Percentiles rank a stretch among this genome's conserved stretches.
These are phyloP conservation scores for Amia ocellicauda DNA, from an alignment of 2,113 vertebrate species.

Conservation along the genomic window DNA sequence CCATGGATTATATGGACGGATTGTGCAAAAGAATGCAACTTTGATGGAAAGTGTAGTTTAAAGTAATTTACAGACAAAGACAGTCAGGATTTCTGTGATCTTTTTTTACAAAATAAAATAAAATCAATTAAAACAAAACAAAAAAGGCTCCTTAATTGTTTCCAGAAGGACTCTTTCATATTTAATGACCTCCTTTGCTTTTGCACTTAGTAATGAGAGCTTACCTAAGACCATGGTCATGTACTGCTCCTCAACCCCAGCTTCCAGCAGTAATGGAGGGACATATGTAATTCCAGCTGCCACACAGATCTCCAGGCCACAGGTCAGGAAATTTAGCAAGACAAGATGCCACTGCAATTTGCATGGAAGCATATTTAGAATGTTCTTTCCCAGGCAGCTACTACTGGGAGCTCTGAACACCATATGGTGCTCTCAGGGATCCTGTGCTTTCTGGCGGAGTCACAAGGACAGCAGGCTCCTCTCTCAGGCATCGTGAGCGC, in stretches of 20 bases:
- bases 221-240: conserved; percentile 79
- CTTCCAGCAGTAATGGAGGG: conserved; percentile 70
- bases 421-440: conserved; percentile 9
- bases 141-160: no score
- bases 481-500: conserved; percentile 43
- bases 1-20: no score
- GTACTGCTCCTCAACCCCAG: conserved; percentile 69
- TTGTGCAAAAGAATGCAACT: no score
- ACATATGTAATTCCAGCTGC: conserved; percentile 74
- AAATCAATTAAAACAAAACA: no score
- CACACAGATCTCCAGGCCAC: conserved; percentile 76
- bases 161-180: conserved; percentile 12
- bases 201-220: conserved; percentile 11
- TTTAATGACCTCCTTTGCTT: conserved; percentile 26
- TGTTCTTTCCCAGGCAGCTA: conserved; percentile 39
- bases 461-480: background rate
- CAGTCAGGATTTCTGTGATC: no score
- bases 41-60: no score
- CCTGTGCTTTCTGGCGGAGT: background rate
- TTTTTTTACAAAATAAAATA: no score
- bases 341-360: conserved; percentile 69
- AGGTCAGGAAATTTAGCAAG: conserved; percentile 71
- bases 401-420: conserved; percentile 32
- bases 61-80: no score
- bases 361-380: conserved; percentile 68